A percentile compares a stretch with the other conserved stretches of the same genome.
Conservation (phyloP, 1,140 invertebrate species). For the Globodera ellingtonae region DNA sequence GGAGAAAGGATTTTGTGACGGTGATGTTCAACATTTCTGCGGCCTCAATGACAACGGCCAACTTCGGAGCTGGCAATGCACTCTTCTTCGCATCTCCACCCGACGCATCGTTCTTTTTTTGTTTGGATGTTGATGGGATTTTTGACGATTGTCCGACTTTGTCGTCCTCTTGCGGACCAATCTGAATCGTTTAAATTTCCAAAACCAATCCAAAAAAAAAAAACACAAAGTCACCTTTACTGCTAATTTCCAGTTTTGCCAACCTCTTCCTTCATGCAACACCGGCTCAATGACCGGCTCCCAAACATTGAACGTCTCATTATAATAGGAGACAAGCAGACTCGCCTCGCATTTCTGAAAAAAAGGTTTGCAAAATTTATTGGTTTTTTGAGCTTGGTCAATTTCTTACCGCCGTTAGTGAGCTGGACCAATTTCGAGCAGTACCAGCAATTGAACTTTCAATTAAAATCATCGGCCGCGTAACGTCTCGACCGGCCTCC, state of each 20-base stretch:
- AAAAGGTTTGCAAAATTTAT: not conserved
- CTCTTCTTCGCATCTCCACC: not conserved
- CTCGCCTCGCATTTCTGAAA: slow-evolving; percentile 71
- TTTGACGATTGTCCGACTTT: not conserved
- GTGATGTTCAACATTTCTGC: slow-evolving; percentile 69
- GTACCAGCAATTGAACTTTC: slow-evolving; percentile 79
- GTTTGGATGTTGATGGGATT: slow-evolving; percentile 5
- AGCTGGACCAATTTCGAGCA: slow-evolving; percentile 81
- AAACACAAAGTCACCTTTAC: slow-evolving; percentile 62
- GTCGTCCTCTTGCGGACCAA: slow-evolving; percentile 44
- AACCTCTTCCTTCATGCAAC: slow-evolving; percentile 69
- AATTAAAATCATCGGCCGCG: slow-evolving; percentile 83
- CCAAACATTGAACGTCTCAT: slow-evolving; percentile 87
- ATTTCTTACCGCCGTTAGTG: slow-evolving; percentile 33
- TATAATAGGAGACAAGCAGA: slow-evolving; percentile 87
- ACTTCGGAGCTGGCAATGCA: slow-evolving; percentile 54
- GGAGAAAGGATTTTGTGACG: slow-evolving; percentile 84
- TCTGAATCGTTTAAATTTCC: not conserved
- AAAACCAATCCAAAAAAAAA: not conserved
- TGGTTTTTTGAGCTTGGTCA: too few relatives aligned
- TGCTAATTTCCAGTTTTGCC: slow-evolving; percentile 80
- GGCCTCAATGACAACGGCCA: slow-evolving; percentile 66
- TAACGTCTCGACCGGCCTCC: slow-evolving; percentile 85
- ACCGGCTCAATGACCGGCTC: slow-evolving; percentile 93
- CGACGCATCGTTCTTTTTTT: not conserved